Evolutionary conservation across 1,140 invertebrate genomes (phyloP).

Genomic region (Fopius arisanus): DNA sequence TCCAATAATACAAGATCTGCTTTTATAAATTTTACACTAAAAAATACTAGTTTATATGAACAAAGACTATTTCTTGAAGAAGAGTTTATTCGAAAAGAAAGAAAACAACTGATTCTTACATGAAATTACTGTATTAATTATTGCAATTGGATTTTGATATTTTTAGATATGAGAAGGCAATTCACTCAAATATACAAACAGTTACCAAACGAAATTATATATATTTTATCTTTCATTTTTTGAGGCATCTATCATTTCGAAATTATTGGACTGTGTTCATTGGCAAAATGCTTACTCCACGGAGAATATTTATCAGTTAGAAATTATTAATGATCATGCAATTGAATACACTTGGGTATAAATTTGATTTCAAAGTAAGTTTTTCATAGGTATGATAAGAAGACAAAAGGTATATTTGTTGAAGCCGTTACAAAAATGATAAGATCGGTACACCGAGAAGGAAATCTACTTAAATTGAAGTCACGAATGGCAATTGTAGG

Average conservation of each 20-base stretch:
- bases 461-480: constrained; percentile 48
- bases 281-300: background rate
- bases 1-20: background rate
- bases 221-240: too few species aligned
- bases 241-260: too few species aligned
- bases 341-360: background rate
- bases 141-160: background rate
- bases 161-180: background rate
- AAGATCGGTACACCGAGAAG: constrained; percentile 37
- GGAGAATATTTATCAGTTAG: background rate
- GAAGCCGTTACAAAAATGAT: constrained; percentile 30
- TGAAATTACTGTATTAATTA: background rate
- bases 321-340: background rate
- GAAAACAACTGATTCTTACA: background rate
- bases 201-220: background rate
- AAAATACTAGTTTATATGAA: background rate
- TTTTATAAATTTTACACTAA: constrained; percentile 2
- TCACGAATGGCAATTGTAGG: constrained; percentile 11
- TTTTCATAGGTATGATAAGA: background rate
- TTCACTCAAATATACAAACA: background rate
- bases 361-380: background rate
- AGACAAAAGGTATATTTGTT: background rate
- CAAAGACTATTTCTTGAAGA: background rate
- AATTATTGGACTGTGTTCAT: too few species aligned
- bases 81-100: background rate